These are phyloP conservation scores for Boloria euphrosyne DNA, from an alignment of 2,888 invertebrate species.

Conservation along the genomic window DNA sequence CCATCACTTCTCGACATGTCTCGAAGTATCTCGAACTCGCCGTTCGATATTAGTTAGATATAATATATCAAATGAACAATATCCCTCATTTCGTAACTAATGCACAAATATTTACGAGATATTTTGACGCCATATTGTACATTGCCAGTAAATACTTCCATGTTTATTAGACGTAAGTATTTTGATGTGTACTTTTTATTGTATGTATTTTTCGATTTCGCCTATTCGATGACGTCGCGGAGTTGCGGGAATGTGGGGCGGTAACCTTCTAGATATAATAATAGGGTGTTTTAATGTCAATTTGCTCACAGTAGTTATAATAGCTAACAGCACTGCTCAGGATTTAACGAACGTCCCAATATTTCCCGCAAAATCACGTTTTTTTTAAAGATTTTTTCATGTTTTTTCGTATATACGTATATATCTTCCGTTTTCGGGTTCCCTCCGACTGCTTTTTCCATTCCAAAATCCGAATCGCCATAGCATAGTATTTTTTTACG, in stretches of 20 bases:
- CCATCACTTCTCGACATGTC: constrained; percentile 3
- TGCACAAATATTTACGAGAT: constrained; percentile 45
- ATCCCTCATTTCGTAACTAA: constrained; percentile 14
- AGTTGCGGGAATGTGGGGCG: constrained; percentile 17
- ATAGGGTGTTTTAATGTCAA: constrained; percentile 29
- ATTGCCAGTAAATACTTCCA: constrained; percentile 55
- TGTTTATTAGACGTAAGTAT: constrained; percentile 54
- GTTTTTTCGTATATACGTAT: neutral
- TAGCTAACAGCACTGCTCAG: constrained; percentile 33
- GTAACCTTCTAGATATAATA: constrained; percentile 3
- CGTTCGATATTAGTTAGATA: neutral
- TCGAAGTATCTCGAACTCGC: constrained; percentile 8
- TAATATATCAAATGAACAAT: constrained; percentile 3
- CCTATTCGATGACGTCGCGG: constrained; percentile 25
- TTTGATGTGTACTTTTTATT: constrained; percentile 51
- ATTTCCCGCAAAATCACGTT: constrained; percentile 3
- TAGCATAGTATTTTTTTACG: constrained; percentile 40
- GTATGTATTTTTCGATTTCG: constrained; percentile 38
- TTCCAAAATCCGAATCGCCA: constrained; percentile 44
- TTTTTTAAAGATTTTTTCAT: constrained; percentile 11
- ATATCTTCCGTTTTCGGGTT: constrained; percentile 19
- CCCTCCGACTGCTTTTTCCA: constrained; percentile 30
- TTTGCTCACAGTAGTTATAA: constrained; percentile 33
- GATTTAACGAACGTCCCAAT: constrained; percentile 10
- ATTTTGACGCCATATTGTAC: constrained; percentile 48